Evolutionary conservation across 1,140 invertebrate genomes (phyloP).

Genomic region (Coelopa frigida): DNA sequence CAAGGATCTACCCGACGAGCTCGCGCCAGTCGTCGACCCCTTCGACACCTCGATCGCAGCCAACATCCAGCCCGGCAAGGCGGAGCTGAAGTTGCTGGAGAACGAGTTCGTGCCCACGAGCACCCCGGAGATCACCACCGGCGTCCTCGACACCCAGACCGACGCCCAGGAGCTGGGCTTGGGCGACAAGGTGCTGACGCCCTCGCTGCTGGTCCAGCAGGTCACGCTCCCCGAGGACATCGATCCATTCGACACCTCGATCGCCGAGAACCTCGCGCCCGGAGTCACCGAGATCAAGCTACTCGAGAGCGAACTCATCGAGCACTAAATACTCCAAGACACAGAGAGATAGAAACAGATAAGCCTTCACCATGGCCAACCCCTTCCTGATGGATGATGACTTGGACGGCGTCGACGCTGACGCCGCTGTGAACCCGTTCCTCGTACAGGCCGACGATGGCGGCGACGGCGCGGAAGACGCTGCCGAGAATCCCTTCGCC

Average conservation of each 20-base stretch:
- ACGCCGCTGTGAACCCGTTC: conserved; percentile 55
- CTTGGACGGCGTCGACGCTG: conserved; percentile 38
- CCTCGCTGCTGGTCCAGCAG: conserved; percentile 25
- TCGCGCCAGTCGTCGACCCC: conserved; percentile 53
- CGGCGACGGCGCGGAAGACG: conserved; percentile 6
- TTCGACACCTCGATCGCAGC: conserved; percentile 72
- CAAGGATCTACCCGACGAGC: conserved; percentile 26
- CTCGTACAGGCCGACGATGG: conserved; percentile 31
- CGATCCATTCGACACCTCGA: conserved; percentile 77
- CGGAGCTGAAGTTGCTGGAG: conserved; percentile 63
- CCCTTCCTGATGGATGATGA: conserved; percentile 69
- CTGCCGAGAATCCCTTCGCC: conserved; percentile 36
- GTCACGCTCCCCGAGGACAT: conserved; percentile 40
- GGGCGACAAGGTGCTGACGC: conserved; percentile 41
- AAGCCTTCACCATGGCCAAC: conserved; percentile 56
- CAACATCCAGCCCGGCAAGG: conserved; percentile 65
- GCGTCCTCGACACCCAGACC: conserved; percentile 39
- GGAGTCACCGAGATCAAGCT: conserved; percentile 70
- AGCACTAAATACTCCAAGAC: conserved; percentile 26
- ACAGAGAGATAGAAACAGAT: conserved; percentile 2
- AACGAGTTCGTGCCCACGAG: conserved; percentile 40
- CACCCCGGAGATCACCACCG: conserved; percentile 21
- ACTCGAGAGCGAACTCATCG: conserved; percentile 63
- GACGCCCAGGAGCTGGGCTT: conserved; percentile 43
- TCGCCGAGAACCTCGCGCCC: conserved; percentile 63